Conservation (phyloP, 2,113 vertebrate genomes). For the Neoarius graeffei region DNA sequence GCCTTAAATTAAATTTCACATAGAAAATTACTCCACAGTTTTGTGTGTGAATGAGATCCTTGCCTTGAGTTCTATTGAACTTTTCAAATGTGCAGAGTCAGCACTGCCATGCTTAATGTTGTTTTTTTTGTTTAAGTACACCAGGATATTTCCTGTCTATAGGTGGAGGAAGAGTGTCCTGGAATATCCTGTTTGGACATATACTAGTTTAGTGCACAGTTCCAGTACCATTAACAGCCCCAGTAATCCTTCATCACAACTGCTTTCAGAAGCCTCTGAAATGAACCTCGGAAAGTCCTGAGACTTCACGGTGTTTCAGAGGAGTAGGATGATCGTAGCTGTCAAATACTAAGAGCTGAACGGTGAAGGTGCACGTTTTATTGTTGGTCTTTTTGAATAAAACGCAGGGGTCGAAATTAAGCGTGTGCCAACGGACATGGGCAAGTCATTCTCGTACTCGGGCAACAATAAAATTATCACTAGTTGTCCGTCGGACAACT, state of each 20-base stretch:
- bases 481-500: no score
- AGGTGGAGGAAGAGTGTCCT: neutral
- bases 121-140: neutral
- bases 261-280: neutral
- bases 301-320: neutral
- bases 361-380: neutral
- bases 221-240: neutral
- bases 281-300: neutral
- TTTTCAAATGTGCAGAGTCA: neutral
- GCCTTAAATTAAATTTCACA: neutral
- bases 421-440: no score
- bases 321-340: neutral
- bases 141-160: slow-evolving; percentile 18
- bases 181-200: neutral
- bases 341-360: neutral
- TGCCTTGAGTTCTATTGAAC: neutral
- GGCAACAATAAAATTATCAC: no score
- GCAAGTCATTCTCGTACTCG: no score
- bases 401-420: no score
- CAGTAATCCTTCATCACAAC: neutral
- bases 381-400: neutral
- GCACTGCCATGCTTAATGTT: neutral
- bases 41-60: neutral
- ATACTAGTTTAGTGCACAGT: no score
- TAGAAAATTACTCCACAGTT: neutral